Evolutionary conservation across 1,140 invertebrate species (phyloP), one percentile per base, ranked within the genome.

Genomic region (Drosophila orena): DNA sequence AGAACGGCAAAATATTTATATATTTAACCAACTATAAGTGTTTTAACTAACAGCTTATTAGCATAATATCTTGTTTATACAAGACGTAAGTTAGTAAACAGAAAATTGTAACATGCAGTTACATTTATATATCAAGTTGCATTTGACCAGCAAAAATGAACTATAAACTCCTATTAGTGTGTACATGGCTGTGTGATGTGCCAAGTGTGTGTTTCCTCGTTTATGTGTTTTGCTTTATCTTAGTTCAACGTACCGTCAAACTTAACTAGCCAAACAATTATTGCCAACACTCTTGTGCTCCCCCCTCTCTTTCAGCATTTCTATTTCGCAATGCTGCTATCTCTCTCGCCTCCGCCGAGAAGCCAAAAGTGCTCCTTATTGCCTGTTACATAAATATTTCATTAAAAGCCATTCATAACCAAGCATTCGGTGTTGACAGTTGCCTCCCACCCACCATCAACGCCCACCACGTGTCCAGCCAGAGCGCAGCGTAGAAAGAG

Each of bases 331-430:
- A 17, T 37, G 12, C 35, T 38, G 40, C 42, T 52, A 49, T 55
- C 62, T 62, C 73, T 53, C 44, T 68, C 42, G 35, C 57, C 52
- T 56, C 52, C 50, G 35, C 12, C 42, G 24, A 53, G 44, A 55
- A 69, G 50, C 44, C 50, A 62, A 50, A 74, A 75, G 73, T 59
- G 66, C 62, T 80, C 61, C 78, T 59, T 64, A 78, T 85, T 62
- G 70, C 76, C 61, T 65, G 66, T 88, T 88, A 88, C 72, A 84
- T 88, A 88, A 88, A 88, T 88, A 89, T 89, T 83, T 84, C 57
- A 89, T 80, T 73, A 77, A 83, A 86, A 77, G 68, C 69, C 84
- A 88, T 89, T 88, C 84, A 88, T 89, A 84, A 88, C 52, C 79
- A 47, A 69, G 59, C 53, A 76, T 52, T 60, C 68, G 75, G 58